Evolutionary conservation across 2,113 vertebrate species (phyloP).

Genomic region (Hemiprocne comata): DNA sequence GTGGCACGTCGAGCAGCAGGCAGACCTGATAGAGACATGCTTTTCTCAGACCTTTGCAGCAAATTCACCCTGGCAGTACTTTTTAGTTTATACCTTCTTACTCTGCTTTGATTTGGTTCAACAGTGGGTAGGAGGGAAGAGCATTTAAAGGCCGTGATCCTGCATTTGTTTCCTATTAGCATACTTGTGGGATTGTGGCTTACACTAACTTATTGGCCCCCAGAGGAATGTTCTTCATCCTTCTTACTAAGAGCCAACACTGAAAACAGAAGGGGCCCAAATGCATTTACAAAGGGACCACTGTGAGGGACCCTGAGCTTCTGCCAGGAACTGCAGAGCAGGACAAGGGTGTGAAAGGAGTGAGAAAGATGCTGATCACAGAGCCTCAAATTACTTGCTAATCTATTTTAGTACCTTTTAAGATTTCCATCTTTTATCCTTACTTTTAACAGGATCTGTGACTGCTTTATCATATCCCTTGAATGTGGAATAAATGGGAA

Average conservation of each 20-base stretch:
- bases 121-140: background rate
- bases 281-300: background rate
- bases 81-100: background rate
- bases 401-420: background rate
- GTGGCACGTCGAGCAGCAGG: fast-evolving
- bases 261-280: constrained; percentile 11
- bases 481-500: background rate
- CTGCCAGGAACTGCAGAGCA: background rate
- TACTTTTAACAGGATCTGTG: background rate
- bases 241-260: background rate
- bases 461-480: background rate
- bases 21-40: too few species aligned
- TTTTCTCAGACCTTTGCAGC: background rate
- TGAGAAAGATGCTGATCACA: background rate
- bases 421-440: background rate
- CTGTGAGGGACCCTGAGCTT: background rate
- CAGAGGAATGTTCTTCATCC: constrained; percentile 11
- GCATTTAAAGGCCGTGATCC: background rate
- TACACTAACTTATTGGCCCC: background rate
- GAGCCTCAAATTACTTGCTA: background rate
- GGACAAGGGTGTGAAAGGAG: background rate
- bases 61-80: background rate
- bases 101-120: constrained; percentile 5
- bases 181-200: background rate
- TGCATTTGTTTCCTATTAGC: constrained; percentile 38